Conservation (phyloP, 2,113 vertebrate species). For the Lutjanus erythropterus region DNA sequence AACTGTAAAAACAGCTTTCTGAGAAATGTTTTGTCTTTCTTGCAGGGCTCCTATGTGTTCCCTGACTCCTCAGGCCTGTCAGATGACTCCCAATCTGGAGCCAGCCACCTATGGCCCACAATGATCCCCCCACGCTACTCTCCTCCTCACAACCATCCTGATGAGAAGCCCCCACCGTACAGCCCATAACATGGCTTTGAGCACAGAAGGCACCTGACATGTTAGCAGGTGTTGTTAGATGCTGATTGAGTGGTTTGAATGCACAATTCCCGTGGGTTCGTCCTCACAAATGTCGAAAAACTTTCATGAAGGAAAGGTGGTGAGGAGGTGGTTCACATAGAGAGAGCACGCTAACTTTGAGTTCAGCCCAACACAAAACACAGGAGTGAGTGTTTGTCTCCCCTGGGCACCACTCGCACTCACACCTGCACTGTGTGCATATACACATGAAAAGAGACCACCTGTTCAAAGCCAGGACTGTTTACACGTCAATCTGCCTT, state of each 20-base stretch:
- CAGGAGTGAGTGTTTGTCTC: conserved; percentile 17
- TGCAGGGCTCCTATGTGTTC: conserved; percentile 87
- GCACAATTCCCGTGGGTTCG: conserved; percentile 38
- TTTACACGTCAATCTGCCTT: conserved; percentile 84
- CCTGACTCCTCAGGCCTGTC: conserved; percentile 93
- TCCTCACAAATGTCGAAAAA: conserved; percentile 26
- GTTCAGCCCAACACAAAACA: conserved; percentile 30
- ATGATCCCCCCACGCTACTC: conserved; percentile 94
- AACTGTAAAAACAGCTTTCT: too few relatives aligned
- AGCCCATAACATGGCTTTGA: conserved; percentile 85
- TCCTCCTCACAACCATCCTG: conserved; percentile 94
- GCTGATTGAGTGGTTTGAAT: conserved; percentile 31
- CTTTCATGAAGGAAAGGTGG: conserved; percentile 12
- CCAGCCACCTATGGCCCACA: conserved; percentile 95
- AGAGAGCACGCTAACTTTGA: conserved; percentile 45
- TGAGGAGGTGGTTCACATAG: conserved; percentile 18
- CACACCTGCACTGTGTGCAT: conserved; percentile 34
- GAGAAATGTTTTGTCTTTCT: background rate
- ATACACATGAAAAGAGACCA: conserved; percentile 44
- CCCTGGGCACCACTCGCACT: conserved; percentile 37
- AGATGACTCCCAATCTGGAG: conserved; percentile 93
- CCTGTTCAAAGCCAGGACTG: conserved; percentile 63
- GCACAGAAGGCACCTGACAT: conserved; percentile 29
- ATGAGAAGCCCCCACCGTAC: conserved; percentile 98
- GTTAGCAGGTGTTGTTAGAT: conserved; percentile 12